Evolutionary conservation across 2,888 invertebrate species (phyloP), one percentile per base, ranked within the genome.

Genomic region (Sturmia bella): DNA sequence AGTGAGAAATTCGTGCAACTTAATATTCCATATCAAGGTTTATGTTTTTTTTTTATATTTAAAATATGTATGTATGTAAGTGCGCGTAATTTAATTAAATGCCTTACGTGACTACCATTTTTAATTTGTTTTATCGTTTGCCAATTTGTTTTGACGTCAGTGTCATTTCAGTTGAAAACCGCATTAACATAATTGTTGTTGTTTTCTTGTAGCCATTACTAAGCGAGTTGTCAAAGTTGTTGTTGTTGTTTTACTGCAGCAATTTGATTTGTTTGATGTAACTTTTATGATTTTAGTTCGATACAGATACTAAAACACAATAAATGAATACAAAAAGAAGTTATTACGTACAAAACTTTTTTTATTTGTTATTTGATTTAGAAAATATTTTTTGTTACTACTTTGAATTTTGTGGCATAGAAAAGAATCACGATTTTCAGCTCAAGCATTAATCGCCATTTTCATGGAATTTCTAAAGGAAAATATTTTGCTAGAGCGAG

Each of bases 131-230:
- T 68, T 41, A 54, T 68, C 41, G 27, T 41, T 61, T 64, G 74
- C 54, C 74, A 75, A 72, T 61, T 48, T 48, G 21, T 64, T 54
- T 45, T 64, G 74, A 64, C 45, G 24, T 57, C 64, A 74, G 24
- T 64, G 45, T 45, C 13, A 50, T 27, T 37, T 50, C 56, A 13
- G 4, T 59, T n/a, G 13, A 52, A 24, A 72, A 52, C 72, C 72
- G 52, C 72, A 72, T 52, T 72, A 52, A 72, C 72, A 61, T 50
- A 59, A 59, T 57, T 56, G n/a, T 32, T 5, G 13, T 59, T 48
- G 54, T 54, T 43, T 32, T 3, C 9, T 32, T 32, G 5, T 32
- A 32, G 32, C 9, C 32, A 32, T 32, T 9, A 32, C 9, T 3
- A 7, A 9, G 1, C 32, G 32, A 50, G 50, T 59, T 59, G 48